Percentiles rank a stretch among this genome's conserved stretches.
These are phyloP conservation scores for Stratiolaelaps scimitus DNA, from an alignment of 1,140 invertebrate species.

Conservation along the genomic window DNA sequence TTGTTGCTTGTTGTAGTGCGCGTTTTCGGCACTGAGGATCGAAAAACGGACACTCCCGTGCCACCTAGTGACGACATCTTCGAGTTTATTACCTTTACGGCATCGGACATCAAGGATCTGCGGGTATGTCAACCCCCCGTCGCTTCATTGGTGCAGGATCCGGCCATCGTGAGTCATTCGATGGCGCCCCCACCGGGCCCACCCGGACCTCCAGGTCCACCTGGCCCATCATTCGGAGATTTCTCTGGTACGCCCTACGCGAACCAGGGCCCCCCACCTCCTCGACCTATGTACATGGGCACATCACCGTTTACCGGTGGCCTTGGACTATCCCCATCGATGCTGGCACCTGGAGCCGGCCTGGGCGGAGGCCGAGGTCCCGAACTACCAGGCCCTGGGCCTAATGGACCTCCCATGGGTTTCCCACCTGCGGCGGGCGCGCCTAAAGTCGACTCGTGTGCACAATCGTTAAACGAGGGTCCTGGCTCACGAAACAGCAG, in stretches of 20 bases:
- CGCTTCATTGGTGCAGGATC: constrained; percentile 60
- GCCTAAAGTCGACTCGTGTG: too few species aligned
- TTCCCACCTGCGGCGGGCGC: too few species aligned
- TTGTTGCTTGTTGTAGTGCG: constrained; percentile 57
- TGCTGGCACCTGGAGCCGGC: constrained; percentile 16
- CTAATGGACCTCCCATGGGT: too few species aligned
- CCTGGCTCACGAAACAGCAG: too few species aligned
- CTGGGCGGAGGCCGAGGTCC: too few species aligned
- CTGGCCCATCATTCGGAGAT: constrained; percentile 49
- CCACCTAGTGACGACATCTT: constrained; percentile 91
- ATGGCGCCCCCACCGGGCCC: constrained; percentile 13
- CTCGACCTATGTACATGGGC: constrained; percentile 28
- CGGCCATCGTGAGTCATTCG: constrained; percentile 61
- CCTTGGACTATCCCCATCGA: constrained; percentile 27
- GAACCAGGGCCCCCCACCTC: constrained; percentile 27
- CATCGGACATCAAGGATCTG: constrained; percentile 97
- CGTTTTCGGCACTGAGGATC: constrained; percentile 95
- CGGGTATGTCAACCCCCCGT: constrained; percentile 61
- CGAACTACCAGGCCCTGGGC: too few species aligned
- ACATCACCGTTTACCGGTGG: constrained; percentile 27
- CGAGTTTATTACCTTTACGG: constrained; percentile 95
- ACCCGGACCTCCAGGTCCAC: constrained; percentile 46
- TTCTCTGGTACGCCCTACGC: constrained; percentile 27
- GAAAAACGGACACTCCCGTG: constrained; percentile 81
- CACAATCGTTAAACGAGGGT: too few species aligned